Base-by-base conservation (phyloP, 2,113 vertebrate genomes). In the Tychaedon coryphoeus region DNA sequence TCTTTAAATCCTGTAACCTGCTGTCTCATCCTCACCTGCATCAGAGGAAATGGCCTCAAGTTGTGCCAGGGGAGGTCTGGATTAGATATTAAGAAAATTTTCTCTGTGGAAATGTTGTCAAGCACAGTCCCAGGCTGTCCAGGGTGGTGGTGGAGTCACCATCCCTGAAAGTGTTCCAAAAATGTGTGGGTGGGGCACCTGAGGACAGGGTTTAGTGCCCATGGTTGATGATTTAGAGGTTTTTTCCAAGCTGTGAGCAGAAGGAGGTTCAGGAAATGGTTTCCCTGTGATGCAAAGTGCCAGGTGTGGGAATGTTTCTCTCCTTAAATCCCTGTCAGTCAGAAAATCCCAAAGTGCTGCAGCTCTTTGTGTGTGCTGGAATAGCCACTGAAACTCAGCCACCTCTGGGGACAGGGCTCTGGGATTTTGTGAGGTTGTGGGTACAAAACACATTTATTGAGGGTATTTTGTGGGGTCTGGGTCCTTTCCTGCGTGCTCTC, bases 381-480 rank as follows among this genome's bases (percentile, higher is more conserved):
- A 26, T 0, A 74, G 60, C 73, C 54, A 5, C 50, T 23, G 54
- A n/a, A 48, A 38, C 38, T 38, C 38, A 38, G 38, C 38, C 38
- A 38, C 22, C 43, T 23, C 58, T n/a, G 45, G 40, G 48, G 40
- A 45, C 1, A 4, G 53, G 78, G 88, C 78, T 87, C 53, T 43
- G 80, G 38, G 50, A 8, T 50, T 72, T 26, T 17, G n/a, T 19
- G 43, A 20, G 34, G 9, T 14, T 45, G n/a, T 23, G 26, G 69
- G 11, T 14, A 45, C 29, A 53, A 40, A 65, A 47, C 45, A 12
- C 6, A 60, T 26, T 83, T 24, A 17, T 17, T 34, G n/a, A 45
- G 42, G 23, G 26, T 0, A 0, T 34, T 60, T 50, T 36, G 45
- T 4, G 4, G 19, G 31, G 1, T 14, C 66, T 65, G 53, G 54